These are phyloP conservation scores for Charaxes varanes DNA, from an alignment of 1,140 invertebrate genomes.

Conservation along the genomic window DNA sequence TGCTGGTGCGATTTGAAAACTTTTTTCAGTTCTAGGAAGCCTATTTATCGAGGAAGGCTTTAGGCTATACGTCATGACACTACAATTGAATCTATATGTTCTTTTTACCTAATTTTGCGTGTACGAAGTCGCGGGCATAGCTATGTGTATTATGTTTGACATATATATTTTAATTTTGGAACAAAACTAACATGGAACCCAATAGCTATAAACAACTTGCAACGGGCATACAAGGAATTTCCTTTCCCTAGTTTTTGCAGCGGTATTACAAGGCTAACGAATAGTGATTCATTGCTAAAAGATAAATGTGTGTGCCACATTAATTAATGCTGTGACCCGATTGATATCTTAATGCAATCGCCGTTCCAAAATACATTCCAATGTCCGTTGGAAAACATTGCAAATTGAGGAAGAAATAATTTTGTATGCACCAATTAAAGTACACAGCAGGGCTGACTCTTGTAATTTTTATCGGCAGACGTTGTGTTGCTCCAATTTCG, in stretches of 20 bases:
- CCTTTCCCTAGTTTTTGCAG: slow-evolving; percentile 44
- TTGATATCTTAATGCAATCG: slow-evolving; percentile 15
- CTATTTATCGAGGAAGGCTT: no score
- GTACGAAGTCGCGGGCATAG: no score
- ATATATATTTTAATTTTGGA: neutral
- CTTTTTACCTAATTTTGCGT: no score
- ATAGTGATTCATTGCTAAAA: slow-evolving; percentile 17
- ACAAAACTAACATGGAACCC: no score
- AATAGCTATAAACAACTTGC: neutral
- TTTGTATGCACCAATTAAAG: no score
- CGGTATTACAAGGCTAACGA: slow-evolving; percentile 31
- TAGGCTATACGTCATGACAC: no score
- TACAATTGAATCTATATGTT: no score
- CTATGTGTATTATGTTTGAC: neutral
- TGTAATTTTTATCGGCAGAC: no score
- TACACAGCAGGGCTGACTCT: no score
- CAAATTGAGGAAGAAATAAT: neutral
- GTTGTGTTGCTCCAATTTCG: no score
- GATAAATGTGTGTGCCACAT: slow-evolving; percentile 14
- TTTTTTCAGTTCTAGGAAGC: no score
- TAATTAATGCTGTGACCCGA: slow-evolving; percentile 21
- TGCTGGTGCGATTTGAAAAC: no score
- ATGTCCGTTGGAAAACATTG: neutral
- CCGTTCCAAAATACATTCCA: slow-evolving; percentile 14
- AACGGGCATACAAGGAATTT: slow-evolving; percentile 30